phyloP scores from a whole-genome alignment of 1,140 invertebrate genomes.

The Aphis craccivora region DNA sequence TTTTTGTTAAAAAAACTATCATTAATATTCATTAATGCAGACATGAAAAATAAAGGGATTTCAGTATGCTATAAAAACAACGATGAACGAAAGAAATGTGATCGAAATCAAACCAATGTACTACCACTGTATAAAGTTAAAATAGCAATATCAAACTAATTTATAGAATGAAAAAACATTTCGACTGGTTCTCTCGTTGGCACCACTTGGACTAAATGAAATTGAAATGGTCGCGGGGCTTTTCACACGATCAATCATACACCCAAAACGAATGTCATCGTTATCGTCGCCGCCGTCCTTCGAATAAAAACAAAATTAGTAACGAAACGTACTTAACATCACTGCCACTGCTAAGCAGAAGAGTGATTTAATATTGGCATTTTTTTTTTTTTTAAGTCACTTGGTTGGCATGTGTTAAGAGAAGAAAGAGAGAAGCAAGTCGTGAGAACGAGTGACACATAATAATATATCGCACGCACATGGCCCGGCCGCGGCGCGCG shows the following conservation, averaged over 20 bases:
- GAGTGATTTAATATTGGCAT: constrained; percentile 48
- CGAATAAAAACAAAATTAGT: constrained; percentile 23
- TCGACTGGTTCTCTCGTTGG: neutral
- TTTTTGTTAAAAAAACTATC: neutral
- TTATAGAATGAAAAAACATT: neutral
- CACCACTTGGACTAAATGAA: neutral
- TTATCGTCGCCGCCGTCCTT: neutral
- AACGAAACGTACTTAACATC: neutral
- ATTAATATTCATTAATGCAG: neutral
- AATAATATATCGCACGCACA: neutral
- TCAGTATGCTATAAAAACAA: neutral
- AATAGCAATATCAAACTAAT: neutral
- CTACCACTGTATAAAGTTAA: neutral
- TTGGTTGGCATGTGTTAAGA: constrained; percentile 24
- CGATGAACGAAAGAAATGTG: no score
- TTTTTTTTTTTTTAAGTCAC: constrained; percentile 26
- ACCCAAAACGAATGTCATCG: constrained; percentile 3
- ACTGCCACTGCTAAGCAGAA: no score
- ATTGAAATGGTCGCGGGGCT: neutral
- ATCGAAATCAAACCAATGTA: neutral
- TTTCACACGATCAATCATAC: constrained; percentile 53
- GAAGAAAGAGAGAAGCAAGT: neutral
- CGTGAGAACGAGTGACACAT: neutral
- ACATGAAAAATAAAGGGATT: neutral
- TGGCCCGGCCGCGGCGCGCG: neutral